Conservation (phyloP, 2,888 invertebrate genomes). For the Cataglyphis livida region DNA sequence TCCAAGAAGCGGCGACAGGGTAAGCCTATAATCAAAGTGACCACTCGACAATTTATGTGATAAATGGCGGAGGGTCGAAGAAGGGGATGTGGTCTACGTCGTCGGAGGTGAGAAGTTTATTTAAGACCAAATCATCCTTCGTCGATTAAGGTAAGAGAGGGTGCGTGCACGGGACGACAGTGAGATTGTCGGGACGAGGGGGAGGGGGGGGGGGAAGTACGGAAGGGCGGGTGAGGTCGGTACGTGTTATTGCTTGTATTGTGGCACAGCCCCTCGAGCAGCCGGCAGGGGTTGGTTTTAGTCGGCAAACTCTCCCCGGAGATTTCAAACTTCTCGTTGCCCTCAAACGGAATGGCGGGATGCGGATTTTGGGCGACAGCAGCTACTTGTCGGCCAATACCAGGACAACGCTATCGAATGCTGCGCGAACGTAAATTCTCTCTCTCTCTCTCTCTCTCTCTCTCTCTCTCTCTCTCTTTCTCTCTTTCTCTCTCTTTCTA, state of each 20-base stretch:
- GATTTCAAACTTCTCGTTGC: slow-evolving; percentile 75
- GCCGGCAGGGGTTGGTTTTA: slow-evolving; percentile 79
- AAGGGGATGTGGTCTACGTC: slow-evolving; percentile 62
- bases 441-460: too few species aligned
- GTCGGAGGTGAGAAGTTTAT: slow-evolving; percentile 84
- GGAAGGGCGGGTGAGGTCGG: slow-evolving; percentile 71
- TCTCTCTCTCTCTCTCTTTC: neutral
- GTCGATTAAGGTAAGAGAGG: slow-evolving; percentile 84
- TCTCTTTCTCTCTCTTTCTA: neutral
- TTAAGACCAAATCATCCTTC: slow-evolving; percentile 85
- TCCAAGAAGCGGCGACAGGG: slow-evolving; percentile 45
- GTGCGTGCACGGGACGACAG: slow-evolving; percentile 69
- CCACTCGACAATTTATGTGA: slow-evolving; percentile 81
- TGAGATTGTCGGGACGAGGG: slow-evolving; percentile 54
- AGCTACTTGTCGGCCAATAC: slow-evolving; percentile 73
- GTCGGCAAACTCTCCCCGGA: slow-evolving; percentile 77
- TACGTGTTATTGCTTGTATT: slow-evolving; percentile 85
- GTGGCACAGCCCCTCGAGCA: slow-evolving; percentile 79
- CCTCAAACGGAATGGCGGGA: slow-evolving; percentile 71
- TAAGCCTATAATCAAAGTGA: slow-evolving; percentile 78
- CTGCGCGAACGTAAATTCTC: neutral
- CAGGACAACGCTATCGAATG: slow-evolving; percentile 44
- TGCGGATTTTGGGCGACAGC: slow-evolving; percentile 60
- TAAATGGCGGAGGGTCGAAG: slow-evolving; percentile 70
- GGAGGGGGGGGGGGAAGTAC: slow-evolving; percentile 30